These are phyloP conservation scores for Ormyrus labotus DNA, from an alignment of 2,888 invertebrate genomes.

Conservation along the genomic window DNA sequence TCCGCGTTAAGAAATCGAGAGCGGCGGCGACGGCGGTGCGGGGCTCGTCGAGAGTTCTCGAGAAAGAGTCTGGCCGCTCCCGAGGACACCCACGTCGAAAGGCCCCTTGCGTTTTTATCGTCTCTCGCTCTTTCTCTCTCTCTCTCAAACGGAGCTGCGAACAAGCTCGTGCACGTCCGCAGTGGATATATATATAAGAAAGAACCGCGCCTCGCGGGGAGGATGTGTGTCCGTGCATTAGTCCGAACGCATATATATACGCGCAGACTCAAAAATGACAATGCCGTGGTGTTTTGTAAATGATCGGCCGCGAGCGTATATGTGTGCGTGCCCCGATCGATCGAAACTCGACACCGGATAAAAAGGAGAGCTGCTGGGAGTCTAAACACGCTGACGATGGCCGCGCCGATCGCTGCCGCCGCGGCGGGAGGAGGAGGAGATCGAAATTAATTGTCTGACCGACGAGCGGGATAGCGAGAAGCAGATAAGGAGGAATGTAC, in stretches of 20 bases:
- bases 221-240: conserved; percentile 13
- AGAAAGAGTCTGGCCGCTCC: conserved; percentile 21
- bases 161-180: too few species aligned
- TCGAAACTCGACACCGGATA: conserved; percentile 71
- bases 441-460: conserved; percentile 39
- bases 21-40: too few species aligned
- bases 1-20: conserved; percentile 28
- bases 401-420: too few species aligned
- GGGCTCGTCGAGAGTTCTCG: too few species aligned
- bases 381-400: conserved; percentile 65
- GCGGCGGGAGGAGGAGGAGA: too few species aligned
- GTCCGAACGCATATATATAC: conserved; percentile 11
- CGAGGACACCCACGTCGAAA: conserved; percentile 43
- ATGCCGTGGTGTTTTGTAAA: conserved; percentile 71
- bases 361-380: conserved; percentile 61
- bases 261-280: conserved; percentile 60
- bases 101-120: conserved; percentile 35
- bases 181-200: too few species aligned
- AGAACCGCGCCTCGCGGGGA: too few species aligned
- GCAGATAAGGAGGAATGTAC: conserved; percentile 15
- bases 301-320: conserved; percentile 59
- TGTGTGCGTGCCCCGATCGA: conserved; percentile 59
- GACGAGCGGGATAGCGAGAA: not conserved
- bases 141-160: too few species aligned
- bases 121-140: too few species aligned